A percentile compares a stretch with the other conserved stretches of the same genome.
phyloP scores from a whole-genome alignment of 2,888 invertebrate genomes.

The Marronus borbonicus region DNA sequence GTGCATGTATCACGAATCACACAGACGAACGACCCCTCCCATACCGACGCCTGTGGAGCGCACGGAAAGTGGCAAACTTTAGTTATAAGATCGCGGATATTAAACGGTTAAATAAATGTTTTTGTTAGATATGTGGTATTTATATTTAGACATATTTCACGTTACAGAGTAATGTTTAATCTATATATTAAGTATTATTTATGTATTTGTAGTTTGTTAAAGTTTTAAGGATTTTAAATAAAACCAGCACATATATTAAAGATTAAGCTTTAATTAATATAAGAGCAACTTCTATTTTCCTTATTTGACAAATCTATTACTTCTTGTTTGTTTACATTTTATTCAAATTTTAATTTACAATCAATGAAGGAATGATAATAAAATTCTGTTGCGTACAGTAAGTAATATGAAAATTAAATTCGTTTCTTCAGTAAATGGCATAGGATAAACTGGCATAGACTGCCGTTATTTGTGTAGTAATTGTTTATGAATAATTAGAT shows the following conservation, averaged over 20 bases:
- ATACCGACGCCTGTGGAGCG: no score
- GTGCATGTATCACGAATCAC: no score
- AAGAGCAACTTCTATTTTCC: constrained; percentile 51
- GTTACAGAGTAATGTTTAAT: no score
- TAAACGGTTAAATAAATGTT: no score
- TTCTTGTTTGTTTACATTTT: constrained; percentile 30
- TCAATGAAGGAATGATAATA: not conserved
- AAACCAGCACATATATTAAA: constrained; percentile 48
- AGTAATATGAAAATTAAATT: constrained; percentile 19
- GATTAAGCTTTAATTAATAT: constrained; percentile 52
- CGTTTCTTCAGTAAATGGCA: constrained; percentile 11
- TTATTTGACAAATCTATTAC: constrained; percentile 52
- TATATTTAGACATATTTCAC: no score
- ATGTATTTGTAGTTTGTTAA: no score
- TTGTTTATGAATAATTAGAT: not conserved
- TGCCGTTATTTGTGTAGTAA: not conserved
- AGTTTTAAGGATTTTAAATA: not conserved
- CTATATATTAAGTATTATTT: no score
- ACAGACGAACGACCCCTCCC: no score
- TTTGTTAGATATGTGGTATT: no score
- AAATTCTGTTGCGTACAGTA: constrained; percentile 23
- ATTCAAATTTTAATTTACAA: constrained; percentile 31
- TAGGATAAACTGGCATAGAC: constrained; percentile 29
- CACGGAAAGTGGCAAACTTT: no score
- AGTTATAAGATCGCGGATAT: no score